Evolutionary conservation across 2,888 invertebrate species (phyloP), one percentile per base, ranked within the genome.

Genomic region (Clistopyga incitator): DNA sequence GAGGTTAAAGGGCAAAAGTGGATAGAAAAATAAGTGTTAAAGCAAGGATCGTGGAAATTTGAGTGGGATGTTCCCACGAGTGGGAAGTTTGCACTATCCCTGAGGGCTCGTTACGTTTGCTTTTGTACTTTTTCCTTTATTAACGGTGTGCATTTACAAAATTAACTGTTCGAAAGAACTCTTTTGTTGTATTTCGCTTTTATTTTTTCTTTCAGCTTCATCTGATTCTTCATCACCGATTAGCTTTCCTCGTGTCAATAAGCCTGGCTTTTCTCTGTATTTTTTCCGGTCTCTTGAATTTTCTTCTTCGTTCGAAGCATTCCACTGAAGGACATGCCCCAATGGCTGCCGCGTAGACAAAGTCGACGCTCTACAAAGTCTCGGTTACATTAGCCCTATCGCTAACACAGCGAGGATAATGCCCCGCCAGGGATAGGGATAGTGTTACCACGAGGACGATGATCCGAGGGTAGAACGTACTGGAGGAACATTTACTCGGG

Each of bases 1-100:
- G 25, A 54, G 80, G 68, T 75, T 75, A 64, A 71, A 76, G 47
- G 70, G 81, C 59, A 81, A 54, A 76, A 80, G 74, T 64, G 64
- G 70, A 76, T 61, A 64, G 61, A 71, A 65, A 54, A 76, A 71
- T 71, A 70, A 76, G 59, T 50, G 25, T 75, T 34, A 23, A 67
- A 67, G 45, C 15, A 6, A 6, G 25, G 25, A 47, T 47, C 42
- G 25, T 72, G 15, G 6, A 34, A 6, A 8, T 29, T 11, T 18
- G 45, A 47, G 10, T n/a, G 11, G 42, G 20, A 74, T 61, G 23
- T 29, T 29, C 10, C 29, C 34, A 61, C 47, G 59, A 56, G 23
- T 38, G 29, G 11, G 13, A 29, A 47, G 45, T 70, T 23, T 54
- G 4, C 38, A 38, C 38, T 20, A n/a, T 2, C 6, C 54, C 47